Evolutionary conservation across 2,888 invertebrate genomes (phyloP).

Genomic region (Acanthosepion pharaonis): DNA sequence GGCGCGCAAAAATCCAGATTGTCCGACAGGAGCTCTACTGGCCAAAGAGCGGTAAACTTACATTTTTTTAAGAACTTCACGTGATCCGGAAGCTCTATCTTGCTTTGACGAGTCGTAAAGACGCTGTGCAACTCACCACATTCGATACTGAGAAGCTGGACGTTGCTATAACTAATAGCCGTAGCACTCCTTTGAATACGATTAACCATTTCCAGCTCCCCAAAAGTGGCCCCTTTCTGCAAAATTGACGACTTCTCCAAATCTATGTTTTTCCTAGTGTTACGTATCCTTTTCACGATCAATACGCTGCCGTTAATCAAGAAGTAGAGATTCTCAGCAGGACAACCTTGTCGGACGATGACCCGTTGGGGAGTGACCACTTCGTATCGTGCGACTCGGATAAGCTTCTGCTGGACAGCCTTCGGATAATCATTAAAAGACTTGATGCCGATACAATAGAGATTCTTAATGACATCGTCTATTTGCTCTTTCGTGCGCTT

Average conservation of each 20-base stretch:
- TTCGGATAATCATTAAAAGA: no score
- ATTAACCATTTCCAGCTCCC: constrained; percentile 12
- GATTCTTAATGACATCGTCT: no score
- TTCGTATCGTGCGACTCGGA: no score
- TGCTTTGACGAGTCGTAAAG: not conserved
- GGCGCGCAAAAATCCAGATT: not conserved
- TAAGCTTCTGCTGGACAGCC: no score
- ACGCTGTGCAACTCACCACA: not conserved
- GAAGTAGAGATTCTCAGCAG: no score
- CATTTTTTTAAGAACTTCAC: not conserved
- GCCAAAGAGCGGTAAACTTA: not conserved
- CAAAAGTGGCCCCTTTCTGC: not conserved
- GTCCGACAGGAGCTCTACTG: not conserved
- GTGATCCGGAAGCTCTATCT: not conserved
- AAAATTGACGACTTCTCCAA: not conserved
- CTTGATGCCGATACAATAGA: no score
- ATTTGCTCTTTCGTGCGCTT: no score
- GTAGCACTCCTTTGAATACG: not conserved
- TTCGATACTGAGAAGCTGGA: not conserved
- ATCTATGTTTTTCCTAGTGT: not conserved
- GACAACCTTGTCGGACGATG: no score
- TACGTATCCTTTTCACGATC: no score
- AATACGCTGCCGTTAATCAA: no score
- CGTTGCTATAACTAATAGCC: not conserved
- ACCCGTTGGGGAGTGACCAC: no score